phyloP scores from a whole-genome alignment of 1,140 invertebrate genomes.

The Dinoponera quadriceps region DNA sequence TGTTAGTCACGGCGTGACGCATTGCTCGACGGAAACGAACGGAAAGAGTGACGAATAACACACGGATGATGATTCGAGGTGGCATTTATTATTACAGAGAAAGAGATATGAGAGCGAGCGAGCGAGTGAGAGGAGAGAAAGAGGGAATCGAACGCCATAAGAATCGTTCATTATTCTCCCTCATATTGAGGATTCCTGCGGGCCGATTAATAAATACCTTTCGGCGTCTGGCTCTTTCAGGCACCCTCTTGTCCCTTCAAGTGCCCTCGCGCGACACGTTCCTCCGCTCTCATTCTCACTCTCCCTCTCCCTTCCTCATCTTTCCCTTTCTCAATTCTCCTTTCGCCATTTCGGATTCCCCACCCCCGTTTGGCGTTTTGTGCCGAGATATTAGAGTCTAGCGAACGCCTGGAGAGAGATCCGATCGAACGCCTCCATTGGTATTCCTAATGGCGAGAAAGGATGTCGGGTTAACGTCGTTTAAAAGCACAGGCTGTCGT shows the following conservation, averaged over 20 bases:
- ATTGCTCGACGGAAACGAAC: not conserved
- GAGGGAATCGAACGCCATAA: constrained; percentile 30
- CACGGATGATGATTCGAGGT: not conserved
- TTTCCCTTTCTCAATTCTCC: not conserved
- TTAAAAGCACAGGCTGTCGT: constrained; percentile 65
- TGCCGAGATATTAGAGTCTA: constrained; percentile 65
- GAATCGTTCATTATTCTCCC: constrained; percentile 64
- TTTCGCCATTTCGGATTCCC: constrained; percentile 26
- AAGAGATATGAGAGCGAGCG: not conserved
- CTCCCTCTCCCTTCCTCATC: not conserved
- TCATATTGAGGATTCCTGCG: constrained; percentile 70
- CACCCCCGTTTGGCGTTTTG: constrained; percentile 36
- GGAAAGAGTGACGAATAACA: constrained; percentile 9
- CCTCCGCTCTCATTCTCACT: not conserved
- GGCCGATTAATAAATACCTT: constrained; percentile 71
- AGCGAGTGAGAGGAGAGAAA: not conserved
- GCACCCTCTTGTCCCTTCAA: constrained; percentile 13
- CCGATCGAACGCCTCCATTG: constrained; percentile 67
- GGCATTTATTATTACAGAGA: constrained; percentile 4
- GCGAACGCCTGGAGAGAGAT: constrained; percentile 10
- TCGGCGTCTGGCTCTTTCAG: constrained; percentile 1
- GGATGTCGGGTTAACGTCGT: constrained; percentile 68
- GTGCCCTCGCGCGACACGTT: not conserved
- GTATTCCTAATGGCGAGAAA: constrained; percentile 68
- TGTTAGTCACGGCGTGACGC: not conserved